Evolutionary conservation across 2,888 invertebrate species (phyloP).

Genomic region (Tribolium freemani): DNA sequence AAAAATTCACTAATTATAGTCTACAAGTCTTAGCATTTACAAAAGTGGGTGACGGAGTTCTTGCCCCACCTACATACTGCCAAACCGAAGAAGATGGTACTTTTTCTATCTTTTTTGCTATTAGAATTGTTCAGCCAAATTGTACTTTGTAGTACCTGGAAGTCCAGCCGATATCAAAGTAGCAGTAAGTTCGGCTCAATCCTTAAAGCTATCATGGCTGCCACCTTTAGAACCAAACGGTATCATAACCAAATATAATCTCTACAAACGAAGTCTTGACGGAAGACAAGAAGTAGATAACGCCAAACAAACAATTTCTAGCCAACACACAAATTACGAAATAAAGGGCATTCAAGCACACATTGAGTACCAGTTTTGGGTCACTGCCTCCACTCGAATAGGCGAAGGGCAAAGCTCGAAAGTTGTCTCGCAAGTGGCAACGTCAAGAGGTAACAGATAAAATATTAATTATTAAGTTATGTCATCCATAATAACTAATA

Average conservation of each 20-base stretch:
- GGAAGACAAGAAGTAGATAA: slow-evolving; percentile 79
- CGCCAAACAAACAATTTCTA: slow-evolving; percentile 76
- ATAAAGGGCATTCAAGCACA: slow-evolving; percentile 78
- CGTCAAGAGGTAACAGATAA: slow-evolving; percentile 74
- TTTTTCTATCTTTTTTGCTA: too few species aligned
- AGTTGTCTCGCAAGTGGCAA: slow-evolving; percentile 77
- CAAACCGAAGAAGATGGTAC: slow-evolving; percentile 85
- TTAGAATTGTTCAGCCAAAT: too few species aligned
- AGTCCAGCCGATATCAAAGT: slow-evolving; percentile 86
- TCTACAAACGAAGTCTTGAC: slow-evolving; percentile 79
- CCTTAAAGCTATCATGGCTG: slow-evolving; percentile 84
- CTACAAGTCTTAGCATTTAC: slow-evolving; percentile 85
- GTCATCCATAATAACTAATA: too few species aligned
- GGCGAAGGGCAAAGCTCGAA: slow-evolving; percentile 83
- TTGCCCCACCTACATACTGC: slow-evolving; percentile 78
- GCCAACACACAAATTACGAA: slow-evolving; percentile 76
- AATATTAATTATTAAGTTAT: too few species aligned
- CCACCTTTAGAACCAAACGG: slow-evolving; percentile 84
- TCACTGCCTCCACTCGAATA: slow-evolving; percentile 82
- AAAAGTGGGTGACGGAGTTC: slow-evolving; percentile 81
- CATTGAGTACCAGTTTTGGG: slow-evolving; percentile 84
- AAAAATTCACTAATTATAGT: slow-evolving; percentile 86
- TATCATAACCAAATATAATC: slow-evolving; percentile 80
- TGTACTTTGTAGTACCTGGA: slow-evolving; percentile 80
- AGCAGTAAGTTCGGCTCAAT: slow-evolving; percentile 80